These are phyloP conservation scores for Proctacanthus coquilletti DNA, from an alignment of 1,140 invertebrate species.

Conservation along the genomic window DNA sequence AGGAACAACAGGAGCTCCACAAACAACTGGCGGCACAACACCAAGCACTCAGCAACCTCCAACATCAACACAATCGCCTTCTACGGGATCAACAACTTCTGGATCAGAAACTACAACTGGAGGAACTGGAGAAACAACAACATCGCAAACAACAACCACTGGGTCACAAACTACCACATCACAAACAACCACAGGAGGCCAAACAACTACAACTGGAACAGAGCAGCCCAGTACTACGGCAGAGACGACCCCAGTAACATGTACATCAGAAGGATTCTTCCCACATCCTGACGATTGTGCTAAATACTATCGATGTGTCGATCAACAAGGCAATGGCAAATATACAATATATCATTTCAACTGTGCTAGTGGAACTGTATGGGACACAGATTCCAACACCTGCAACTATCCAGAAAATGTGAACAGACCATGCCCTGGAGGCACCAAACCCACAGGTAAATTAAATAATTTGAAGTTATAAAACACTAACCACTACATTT, in stretches of 20 bases:
- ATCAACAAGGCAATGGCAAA: constrained; percentile 40
- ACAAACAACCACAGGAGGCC: constrained; percentile 8
- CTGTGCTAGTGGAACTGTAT: constrained; percentile 43
- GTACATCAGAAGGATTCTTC: constrained; percentile 41
- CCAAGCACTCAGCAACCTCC: constrained; percentile 3
- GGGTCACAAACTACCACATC: constrained; percentile 4
- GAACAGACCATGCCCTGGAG: too few relatives aligned
- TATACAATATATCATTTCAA: constrained; percentile 40
- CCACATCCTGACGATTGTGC: constrained; percentile 46
- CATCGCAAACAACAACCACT: constrained; percentile 9
- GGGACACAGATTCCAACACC: constrained; percentile 36
- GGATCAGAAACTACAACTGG: constrained; percentile 8
- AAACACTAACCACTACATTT: too few relatives aligned
- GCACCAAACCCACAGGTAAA: too few relatives aligned
- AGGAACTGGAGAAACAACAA: constrained; percentile 5
- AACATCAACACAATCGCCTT: constrained; percentile 13
- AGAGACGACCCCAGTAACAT: constrained; percentile 14
- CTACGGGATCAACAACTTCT: constrained; percentile 5
- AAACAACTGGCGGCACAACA: constrained; percentile 12
- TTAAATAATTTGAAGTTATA: too few relatives aligned
- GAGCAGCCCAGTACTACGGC: constrained; percentile 10
- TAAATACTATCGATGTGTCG: constrained; percentile 57
- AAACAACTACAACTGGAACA: constrained; percentile 9
- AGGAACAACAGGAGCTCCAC: constrained; percentile 1
- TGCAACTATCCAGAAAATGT: constrained; percentile 28